Evolutionary conservation across 2,113 vertebrate species (phyloP).

Genomic region (Bufo gargarizans): DNA sequence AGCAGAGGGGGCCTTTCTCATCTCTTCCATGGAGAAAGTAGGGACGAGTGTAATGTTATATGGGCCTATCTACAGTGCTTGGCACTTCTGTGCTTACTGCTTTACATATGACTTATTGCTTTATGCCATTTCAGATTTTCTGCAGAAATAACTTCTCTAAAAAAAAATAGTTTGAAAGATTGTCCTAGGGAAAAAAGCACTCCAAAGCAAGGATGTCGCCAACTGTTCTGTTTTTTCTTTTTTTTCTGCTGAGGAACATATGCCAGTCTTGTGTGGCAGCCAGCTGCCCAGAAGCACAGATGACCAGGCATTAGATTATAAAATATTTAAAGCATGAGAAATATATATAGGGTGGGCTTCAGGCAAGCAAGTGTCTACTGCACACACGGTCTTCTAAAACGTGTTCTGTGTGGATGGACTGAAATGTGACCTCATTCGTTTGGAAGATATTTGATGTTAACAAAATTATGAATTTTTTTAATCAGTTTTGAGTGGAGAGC

Average conservation of each 20-base stretch:
- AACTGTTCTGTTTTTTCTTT: background rate
- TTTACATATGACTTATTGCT: background rate
- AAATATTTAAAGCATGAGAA: conserved; percentile 26
- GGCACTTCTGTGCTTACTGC: background rate
- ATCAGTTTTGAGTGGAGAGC: background rate
- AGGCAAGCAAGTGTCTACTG: conserved; percentile 13
- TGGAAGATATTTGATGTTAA: background rate
- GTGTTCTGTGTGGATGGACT: background rate
- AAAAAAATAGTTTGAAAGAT: background rate
- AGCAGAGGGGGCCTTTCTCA: background rate
- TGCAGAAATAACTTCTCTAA: background rate
- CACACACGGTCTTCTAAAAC: background rate
- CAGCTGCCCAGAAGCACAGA: conserved; percentile 29
- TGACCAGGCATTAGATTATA: conserved; percentile 29
- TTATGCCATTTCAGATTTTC: background rate
- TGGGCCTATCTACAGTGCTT: background rate
- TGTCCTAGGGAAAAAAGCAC: conserved; percentile 4
- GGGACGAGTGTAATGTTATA: no score
- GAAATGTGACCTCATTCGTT: background rate
- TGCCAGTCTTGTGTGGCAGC: conserved; percentile 26
- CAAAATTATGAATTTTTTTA: background rate
- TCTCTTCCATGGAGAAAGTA: no score
- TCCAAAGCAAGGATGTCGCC: conserved; percentile 5
- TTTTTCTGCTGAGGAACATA: conserved; percentile 14
- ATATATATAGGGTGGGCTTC: background rate